Base-by-base conservation (phyloP, 2,888 invertebrate genomes). In the Noctua fimbriata region DNA sequence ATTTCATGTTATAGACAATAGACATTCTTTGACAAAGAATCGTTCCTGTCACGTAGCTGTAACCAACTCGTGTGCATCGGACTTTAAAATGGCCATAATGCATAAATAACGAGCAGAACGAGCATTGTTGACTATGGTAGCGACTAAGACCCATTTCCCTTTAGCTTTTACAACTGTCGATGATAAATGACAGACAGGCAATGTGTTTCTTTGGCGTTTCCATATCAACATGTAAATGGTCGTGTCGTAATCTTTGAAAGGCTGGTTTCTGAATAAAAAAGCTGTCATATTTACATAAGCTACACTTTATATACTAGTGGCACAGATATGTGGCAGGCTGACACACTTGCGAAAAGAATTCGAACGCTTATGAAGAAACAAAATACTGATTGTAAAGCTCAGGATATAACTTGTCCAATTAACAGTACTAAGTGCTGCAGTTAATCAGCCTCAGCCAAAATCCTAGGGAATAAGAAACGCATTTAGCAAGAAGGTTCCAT, bases 211-310 rank as follows among this genome's bases (percentile, higher is more conserved):
- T 78, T 66, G 58, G 49, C 70, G 72, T 76, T 73, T 52, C 47
- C 55, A 71, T 78, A 78, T 49, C 65, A 71, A 44, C 55, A 75
- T 73, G 41, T 69, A 73, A 75, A 73, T 55, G 47, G 47, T 70
- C 44, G 52, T 81, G 69, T 24, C 60, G 75, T 69, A 83, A 72
- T 76, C 55, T 69, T 47, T 41, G 41, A 60, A 63, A 55, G 21
- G 16, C 24, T 69, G 36, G 14, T 55, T 24, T 63, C 36, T 67
- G 71, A 76, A 66, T 81, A 80, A 82, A 81, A 82, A 84, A 70
- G 36, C 74, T 67, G 66, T 66, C n/a, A 47, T 73, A 80, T 83
- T 83, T 81, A 75, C 85, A 81, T 81, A 85, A 70, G 47, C 32
- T 70, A 58, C 52, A 69, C 66, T 58, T 71, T 28, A 81, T 76